Base-by-base conservation (phyloP, 2,888 invertebrate species). In the Stenolophus ochropezus region DNA sequence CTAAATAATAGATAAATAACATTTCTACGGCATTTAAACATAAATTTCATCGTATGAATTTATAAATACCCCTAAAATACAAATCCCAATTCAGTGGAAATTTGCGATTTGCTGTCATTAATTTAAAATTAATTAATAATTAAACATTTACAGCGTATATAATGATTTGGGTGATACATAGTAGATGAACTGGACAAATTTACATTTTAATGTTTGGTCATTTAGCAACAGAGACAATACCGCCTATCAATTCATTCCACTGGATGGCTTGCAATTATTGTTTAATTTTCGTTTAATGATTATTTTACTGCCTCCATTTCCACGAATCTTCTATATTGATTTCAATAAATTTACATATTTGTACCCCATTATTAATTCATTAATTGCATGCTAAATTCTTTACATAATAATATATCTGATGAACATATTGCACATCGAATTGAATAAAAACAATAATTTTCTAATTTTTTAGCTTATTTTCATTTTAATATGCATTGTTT, bases 51-150 rank as follows among this genome's bases (percentile, higher is more conserved):
- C 33, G 4, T 4, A 33, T 8, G 2, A 8, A 2, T 33, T 33
- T 8, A 33, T 3, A 33, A 33, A 33, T 33, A 33, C 8, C 5
- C 6, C 33, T 1, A 5, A 33, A 33, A 33, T 33, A 33, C 4
- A 33, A 33, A 33, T 33, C 11, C 11, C 33, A 8, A 42, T 42
- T 8, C 33, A 42, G 11, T 42, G 1, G 11, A 42, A 21, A 56
- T 56, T 56, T 6, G 11, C 20, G 21, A 21, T 56, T 21, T 21
- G 18, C 6, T 56, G 56, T 21, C 56, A 56, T 3, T 56, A 56
- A 56, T 56, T 56, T 56, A 21, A 56, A 56, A 56, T 56, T 56
- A 56, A 56, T 56, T 56, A 21, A 6, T 21, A 56, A 56, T 56
- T 56, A 56, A 56, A 21, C 21, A 20, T 56, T 21, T 21, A 21